These are phyloP conservation scores for Dinomys branickii DNA, from an alignment of 2,113 vertebrate species.

Conservation along the genomic window DNA sequence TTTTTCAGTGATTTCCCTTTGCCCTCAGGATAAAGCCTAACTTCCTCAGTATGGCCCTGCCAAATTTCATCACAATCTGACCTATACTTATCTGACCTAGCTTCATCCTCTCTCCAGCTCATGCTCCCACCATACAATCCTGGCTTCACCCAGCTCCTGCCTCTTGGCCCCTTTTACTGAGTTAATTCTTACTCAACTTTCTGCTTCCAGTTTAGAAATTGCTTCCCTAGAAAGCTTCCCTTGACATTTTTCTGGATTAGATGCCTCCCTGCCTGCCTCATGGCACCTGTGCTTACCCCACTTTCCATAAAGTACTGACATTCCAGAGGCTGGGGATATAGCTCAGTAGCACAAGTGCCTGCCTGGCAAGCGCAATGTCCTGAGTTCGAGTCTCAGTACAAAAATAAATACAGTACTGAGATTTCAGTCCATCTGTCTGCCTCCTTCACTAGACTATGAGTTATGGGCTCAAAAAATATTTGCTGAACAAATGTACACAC, in stretches of 20 bases:
- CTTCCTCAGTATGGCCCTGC: not conserved
- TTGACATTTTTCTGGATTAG: not conserved
- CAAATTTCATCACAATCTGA: not conserved
- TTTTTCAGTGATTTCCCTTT: not conserved
- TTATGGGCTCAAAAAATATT: slow-evolving; percentile 61
- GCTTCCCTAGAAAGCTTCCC: not conserved
- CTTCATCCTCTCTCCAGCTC: not conserved
- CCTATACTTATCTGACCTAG: not conserved
- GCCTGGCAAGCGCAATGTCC: too few relatives aligned
- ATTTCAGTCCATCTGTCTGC: slow-evolving; percentile 10
- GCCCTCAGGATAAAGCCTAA: slow-evolving; percentile 26
- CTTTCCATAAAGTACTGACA: slow-evolving; percentile 2
- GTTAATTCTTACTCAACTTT: slow-evolving; percentile 5
- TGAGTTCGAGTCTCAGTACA: too few relatives aligned
- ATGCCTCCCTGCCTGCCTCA: not conserved
- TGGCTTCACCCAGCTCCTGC: not conserved
- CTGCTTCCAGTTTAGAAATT: not conserved
- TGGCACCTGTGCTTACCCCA: not conserved
- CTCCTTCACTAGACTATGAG: slow-evolving; percentile 43
- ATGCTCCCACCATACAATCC: not conserved
- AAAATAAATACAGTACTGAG: not conserved
- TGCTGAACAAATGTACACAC: slow-evolving; percentile 59
- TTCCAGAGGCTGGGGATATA: not conserved
- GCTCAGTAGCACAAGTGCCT: too few relatives aligned
- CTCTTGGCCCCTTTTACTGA: not conserved